A percentile compares a stretch with the other conserved stretches of the same genome.
Evolutionary conservation across 2,888 invertebrate species (phyloP).

Genomic region (Aleiodes leptofemur): DNA sequence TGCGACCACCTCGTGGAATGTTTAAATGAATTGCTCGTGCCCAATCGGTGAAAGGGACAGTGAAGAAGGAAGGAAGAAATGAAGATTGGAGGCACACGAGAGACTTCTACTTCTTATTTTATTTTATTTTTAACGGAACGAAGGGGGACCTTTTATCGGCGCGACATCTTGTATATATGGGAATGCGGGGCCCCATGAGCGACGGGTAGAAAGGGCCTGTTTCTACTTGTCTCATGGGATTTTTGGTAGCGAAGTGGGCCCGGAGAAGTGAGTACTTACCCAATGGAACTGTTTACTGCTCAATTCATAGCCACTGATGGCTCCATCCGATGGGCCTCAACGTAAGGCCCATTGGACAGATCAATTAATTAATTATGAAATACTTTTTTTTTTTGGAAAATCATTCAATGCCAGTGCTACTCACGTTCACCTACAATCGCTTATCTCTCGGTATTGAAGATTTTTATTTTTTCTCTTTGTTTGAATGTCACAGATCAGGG

Average conservation of each 20-base stretch:
- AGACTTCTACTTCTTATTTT: constrained; percentile 11
- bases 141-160: constrained; percentile 70
- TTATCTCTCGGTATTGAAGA: constrained; percentile 19
- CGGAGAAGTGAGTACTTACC: constrained; percentile 43
- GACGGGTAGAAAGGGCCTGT: constrained; percentile 44
- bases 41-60: constrained; percentile 51
- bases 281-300: constrained; percentile 20
- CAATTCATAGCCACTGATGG: too few relatives aligned
- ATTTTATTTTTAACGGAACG: constrained; percentile 45
- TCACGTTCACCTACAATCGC: constrained; percentile 16
- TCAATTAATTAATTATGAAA: background rate
- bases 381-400: background rate
- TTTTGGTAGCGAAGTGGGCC: constrained; percentile 39
- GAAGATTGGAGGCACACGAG: constrained; percentile 45
- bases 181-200: constrained; percentile 73
- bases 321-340: too few relatives aligned
- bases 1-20: constrained; percentile 75
- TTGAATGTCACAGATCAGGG: constrained; percentile 28
- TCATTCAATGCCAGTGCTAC: constrained; percentile 4
- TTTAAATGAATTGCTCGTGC: constrained; percentile 74
- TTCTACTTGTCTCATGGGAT: constrained; percentile 36
- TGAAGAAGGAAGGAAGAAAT: constrained; percentile 51
- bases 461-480: constrained; percentile 11
- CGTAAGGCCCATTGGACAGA: background rate
- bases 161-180: constrained; percentile 74